Evolutionary conservation across 2,797 vertebrate genomes (phyloP), one percentile per base, ranked within the genome.

Genomic region (Bradypodion pumilum): DNA sequence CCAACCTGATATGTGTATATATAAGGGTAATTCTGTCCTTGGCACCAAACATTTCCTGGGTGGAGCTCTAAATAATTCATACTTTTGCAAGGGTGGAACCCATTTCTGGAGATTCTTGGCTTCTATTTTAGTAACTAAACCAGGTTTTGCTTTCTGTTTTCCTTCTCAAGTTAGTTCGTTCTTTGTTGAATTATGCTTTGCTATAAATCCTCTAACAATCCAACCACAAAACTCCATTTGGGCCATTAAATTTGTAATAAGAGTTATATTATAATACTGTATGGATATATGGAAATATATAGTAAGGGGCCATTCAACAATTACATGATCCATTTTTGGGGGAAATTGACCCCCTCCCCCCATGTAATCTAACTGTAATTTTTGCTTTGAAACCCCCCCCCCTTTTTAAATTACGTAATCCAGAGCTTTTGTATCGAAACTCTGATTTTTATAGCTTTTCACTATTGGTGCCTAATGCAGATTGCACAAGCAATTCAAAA

Each of bases 71-170:
- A n/a, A n/a, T n/a, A n/a, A n/a, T n/a, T n/a, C n/a, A n/a, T 65
- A 83, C 74, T 90, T 9, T 29, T 76, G 15, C 44, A 62, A 62
- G 60, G 81, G 19, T 21, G 73, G 65, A 90, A 89, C 83, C 91
- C 88, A 87, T 87, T 66, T 69, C n/a, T 77, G 74, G 63, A 83
- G 69, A 68, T 13, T 52, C 49, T 83, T 60, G 40, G 29, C 63
- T 76, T 69, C 9, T 68, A 68, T 70, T 72, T 77, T 52, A 35
- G 44, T 80, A 32, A 80, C 44, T 9, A 80, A 80, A 52, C 10
- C 35, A 80, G 37, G 9, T 66, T 66, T 27, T 32, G 29, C 59
- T 21, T 40, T 23, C 42, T n/a, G 29, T 80, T 40, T 80, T 69
- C 42, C 66, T 49, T 80, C 79, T 59, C 49, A 19, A 15, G 59